Evolutionary conservation across 2,888 invertebrate genomes (phyloP), one percentile per base, ranked within the genome.

Genomic region (Cephus sareptanus): DNA sequence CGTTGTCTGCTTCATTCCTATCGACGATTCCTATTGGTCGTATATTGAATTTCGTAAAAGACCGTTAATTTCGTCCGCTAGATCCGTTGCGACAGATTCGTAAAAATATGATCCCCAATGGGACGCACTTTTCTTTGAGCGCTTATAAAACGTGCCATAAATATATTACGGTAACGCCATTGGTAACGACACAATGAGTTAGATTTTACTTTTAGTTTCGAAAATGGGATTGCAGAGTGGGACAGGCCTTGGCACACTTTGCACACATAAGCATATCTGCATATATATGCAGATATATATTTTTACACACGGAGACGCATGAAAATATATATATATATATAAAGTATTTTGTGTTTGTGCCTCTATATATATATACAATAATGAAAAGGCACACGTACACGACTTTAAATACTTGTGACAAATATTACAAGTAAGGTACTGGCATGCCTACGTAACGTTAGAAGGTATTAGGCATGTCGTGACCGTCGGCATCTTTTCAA

Each of bases 171-270:
- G 83, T 86, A 86, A 87, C 83, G 81, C 83, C 82, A 81, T 83
- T 85, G 85, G 87, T 84, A 87, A 87, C 85, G 84, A 86, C 87
- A 90, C 89, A 90, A 89, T 89, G 89, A 89, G 90, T 90, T 91
- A 90, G 90, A 91, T 91, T 91, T 91, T 91, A 91, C 91, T 91
- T 91, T 90, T 91, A 89, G 91, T 91, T 91, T 91, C 91, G 90
- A 91, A 91, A 91, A 91, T 89, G 89, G 87, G 89, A 88, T 87
- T 87, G 84, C 82, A 80, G 84, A 87, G 88, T 87, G 87, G 88
- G 71, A 76, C 81, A 82, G 90, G 89, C 91, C 91, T 91, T 91
- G 91, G 90, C 90, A 91, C 89, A 91, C 90, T 90, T 90, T 85
- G 87, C 87, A 87, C 89, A 86, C 56, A 56, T 56, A 56, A 56